Base-by-base conservation (phyloP, 1,140 invertebrate genomes). In the Hypothenemus hampei region DNA sequence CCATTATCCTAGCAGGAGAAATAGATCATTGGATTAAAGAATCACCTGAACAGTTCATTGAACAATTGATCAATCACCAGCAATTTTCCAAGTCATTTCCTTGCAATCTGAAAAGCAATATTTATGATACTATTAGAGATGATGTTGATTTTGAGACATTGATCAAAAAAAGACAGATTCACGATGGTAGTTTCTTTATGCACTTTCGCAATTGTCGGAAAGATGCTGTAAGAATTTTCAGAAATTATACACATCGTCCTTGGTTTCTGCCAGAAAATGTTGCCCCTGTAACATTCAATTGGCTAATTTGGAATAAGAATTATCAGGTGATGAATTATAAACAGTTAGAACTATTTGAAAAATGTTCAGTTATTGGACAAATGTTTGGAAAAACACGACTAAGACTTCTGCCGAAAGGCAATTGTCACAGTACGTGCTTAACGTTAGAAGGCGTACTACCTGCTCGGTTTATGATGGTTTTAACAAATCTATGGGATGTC, bases 141-240 rank as follows among this genome's bases (percentile, higher is more conserved):
- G 39, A 36, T 7, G n/a, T 29, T 3, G 18, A 44, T 43, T 19
- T 45, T 1, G 10, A 19, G 10, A 41, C 3, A 8, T 18, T 68
- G 1, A 15, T 67, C 10, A 11, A 49, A n/a, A 63, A 59, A 26
- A 41, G 39, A 1, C 3, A 56, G n/a, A 20, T 50, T 6, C 64
- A 63, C 8, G 78, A 81, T 0, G n/a, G n/a, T n/a, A 82, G 81
- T 59, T 91, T 85, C 82, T 92, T 88, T 68, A 81, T 87, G 2
- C 86, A 90, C 62, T 91, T 89, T 80, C 86, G 90, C 72, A 91
- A 91, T 67, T 93, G 89, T 65, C 84, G 89, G 54, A 82, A 83
- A 19, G 76, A 81, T 47, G 84, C 84, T 0, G 85, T 89, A 29
- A 69, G 64, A 58, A 24, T 52, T 2, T 65, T 69, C 26, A 41